These are phyloP conservation scores for Melolontha melolontha DNA, from an alignment of 2,888 invertebrate genomes.

Conservation along the genomic window DNA sequence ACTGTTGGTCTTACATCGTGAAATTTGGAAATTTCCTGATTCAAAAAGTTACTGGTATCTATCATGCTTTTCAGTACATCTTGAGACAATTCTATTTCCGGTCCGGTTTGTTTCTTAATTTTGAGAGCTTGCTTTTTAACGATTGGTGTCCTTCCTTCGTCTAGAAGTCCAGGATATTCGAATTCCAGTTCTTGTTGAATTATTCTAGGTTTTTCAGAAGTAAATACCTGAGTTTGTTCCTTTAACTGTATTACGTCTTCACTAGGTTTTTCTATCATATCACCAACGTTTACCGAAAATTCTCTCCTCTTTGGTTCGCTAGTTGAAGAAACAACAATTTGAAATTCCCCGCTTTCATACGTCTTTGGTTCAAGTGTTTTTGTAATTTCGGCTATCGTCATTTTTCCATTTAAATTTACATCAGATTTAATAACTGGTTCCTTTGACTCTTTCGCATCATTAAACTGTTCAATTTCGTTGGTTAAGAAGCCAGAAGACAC, in stretches of 20 bases:
- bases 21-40: conserved; percentile 40
- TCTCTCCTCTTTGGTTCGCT: conserved; percentile 57
- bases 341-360: conserved; percentile 60
- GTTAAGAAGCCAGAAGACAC: conserved; percentile 38
- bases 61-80: conserved; percentile 41
- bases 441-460: conserved; percentile 36
- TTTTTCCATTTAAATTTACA: conserved; percentile 35
- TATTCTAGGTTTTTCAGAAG: background rate
- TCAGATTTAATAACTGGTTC: conserved; percentile 36
- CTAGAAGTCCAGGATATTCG: conserved; percentile 4
- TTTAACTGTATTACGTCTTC: conserved; percentile 55
- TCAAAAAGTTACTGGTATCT: conserved; percentile 41
- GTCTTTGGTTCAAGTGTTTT: conserved; percentile 47
- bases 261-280: conserved; percentile 28
- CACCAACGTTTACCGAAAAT: conserved; percentile 49
- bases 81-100: conserved; percentile 27
- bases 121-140: conserved; percentile 24
- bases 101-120: conserved; percentile 24
- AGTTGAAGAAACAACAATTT: conserved; percentile 58
- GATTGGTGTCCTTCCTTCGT: background rate
- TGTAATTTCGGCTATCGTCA: conserved; percentile 40
- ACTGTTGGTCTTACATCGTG: conserved; percentile 42
- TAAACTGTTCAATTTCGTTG: conserved; percentile 33
- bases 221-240: conserved; percentile 39
- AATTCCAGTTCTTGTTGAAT: conserved; percentile 13